Base-by-base conservation (phyloP, 2,888 invertebrate species). In the Sinelater perroti region DNA sequence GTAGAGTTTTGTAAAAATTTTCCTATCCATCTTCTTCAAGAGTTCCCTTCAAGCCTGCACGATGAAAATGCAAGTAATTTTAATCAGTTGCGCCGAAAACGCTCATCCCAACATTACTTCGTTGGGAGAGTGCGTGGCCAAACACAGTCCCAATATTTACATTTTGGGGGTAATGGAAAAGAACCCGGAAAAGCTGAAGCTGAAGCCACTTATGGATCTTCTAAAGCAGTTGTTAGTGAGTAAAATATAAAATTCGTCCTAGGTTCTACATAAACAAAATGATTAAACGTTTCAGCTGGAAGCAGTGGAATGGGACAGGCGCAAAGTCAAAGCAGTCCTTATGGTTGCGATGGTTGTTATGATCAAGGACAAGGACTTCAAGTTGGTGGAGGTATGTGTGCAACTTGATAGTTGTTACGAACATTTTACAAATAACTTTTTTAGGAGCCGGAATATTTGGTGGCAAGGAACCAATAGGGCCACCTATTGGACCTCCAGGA, bases 251-350 rank as follows among this genome's bases (percentile, higher is more conserved):
- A n/a, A 17, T 36, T 18, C 5, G 1, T 1, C n/a, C n/a, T 44
- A 7, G 3, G 5, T 58, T 36, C 51, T 44, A 14, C 2, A 10
- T 51, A 54, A 47, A 18, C 6, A 35, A 18, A 13, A 17, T 62
- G n/a, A n/a, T n/a, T n/a, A n/a, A n/a, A n/a, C n/a, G n/a, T 79
- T 79, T 65, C 67, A 93, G 92, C 85, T 80, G 92, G 92, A 36
- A 85, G 82, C 61, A 88, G 87, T 71, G 93, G 93, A 51, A 92
- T 93, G 90, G 93, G 93, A 0, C 92, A 92, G 80, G 93, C 93
- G 0, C 93, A 93, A 78, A 92, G 92, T 77, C 93, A 93, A 78
- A 89, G 90, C 42, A 83, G 86, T 56, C 85, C 87, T 45, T 84
- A 86, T 42, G 83, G 82, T 58, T 90, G 90, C 66, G 87, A 86